Evolutionary conservation across 1,140 invertebrate species (phyloP).

Genomic region (Euschistus heros): DNA sequence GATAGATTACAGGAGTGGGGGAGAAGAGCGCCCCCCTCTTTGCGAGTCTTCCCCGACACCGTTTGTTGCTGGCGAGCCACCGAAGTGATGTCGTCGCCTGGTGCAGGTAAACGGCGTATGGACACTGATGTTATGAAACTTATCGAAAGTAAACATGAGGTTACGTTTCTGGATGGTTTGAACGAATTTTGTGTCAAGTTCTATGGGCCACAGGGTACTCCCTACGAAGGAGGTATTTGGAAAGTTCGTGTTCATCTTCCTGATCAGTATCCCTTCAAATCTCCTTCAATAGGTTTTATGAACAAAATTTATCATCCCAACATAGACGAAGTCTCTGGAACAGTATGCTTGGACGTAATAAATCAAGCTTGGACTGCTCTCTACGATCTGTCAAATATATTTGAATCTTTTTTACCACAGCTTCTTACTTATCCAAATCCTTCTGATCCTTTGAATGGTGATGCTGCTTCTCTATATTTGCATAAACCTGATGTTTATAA

Average conservation of each 20-base stretch:
- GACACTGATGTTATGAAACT: slow-evolving; percentile 99
- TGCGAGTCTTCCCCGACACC: too few species aligned
- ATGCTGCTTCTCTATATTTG: slow-evolving; percentile 97
- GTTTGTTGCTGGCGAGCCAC: too few species aligned
- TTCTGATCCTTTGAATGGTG: slow-evolving; percentile 96
- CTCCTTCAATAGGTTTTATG: slow-evolving; percentile 99
- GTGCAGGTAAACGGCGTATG: slow-evolving; percentile 98
- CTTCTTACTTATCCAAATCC: slow-evolving; percentile 98
- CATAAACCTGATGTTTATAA: slow-evolving; percentile 99
- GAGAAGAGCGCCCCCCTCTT: too few species aligned
- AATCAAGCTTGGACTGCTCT: slow-evolving; percentile 89
- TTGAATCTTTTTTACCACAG: slow-evolving; percentile 99
- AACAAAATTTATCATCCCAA: slow-evolving; percentile 99
- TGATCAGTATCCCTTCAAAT: slow-evolving; percentile 99
- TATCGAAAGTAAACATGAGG: slow-evolving; percentile 99
- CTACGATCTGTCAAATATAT: slow-evolving; percentile 97
- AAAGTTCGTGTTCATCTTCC: slow-evolving; percentile 97
- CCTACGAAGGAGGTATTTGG: slow-evolving; percentile 99
- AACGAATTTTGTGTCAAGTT: slow-evolving; percentile 99
- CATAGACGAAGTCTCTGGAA: slow-evolving; percentile 99
- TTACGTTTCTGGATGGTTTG: slow-evolving; percentile 92
- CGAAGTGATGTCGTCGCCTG: slow-evolving; percentile 86
- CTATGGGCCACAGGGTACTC: slow-evolving; percentile 86
- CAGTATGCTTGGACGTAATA: slow-evolving; percentile 98
- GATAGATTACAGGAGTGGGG: too few species aligned